These are phyloP conservation scores for Abscondita cerata DNA, from an alignment of 2,888 invertebrate genomes.

Conservation along the genomic window DNA sequence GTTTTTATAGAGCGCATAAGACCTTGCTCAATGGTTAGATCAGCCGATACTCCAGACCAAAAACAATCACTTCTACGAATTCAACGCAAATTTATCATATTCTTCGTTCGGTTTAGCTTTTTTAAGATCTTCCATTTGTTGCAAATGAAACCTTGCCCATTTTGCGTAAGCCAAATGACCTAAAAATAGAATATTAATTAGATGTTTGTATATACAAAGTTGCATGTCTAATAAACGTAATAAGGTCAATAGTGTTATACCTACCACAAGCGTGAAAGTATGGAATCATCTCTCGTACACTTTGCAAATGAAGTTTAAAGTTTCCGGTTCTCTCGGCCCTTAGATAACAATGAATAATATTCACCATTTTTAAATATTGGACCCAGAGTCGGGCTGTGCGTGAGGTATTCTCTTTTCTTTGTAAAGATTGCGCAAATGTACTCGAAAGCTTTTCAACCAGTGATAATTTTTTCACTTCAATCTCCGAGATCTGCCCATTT, in stretches of 20 bases:
- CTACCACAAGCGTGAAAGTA: neutral
- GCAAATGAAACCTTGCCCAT: neutral
- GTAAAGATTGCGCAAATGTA: neutral
- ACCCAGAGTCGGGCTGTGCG: neutral
- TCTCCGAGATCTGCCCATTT: neutral
- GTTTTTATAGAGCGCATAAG: neutral
- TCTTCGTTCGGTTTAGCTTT: neutral
- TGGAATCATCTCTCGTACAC: neutral
- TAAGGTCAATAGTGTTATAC: too few species aligned
- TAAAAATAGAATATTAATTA: too few species aligned
- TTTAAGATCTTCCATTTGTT: neutral
- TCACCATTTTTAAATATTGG: too few species aligned
- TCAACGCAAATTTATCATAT: too few species aligned
- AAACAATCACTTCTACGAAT: too few species aligned
- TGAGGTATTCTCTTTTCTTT: neutral
- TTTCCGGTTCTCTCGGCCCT: too few species aligned
- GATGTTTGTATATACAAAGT: too few species aligned
- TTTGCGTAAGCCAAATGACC: neutral
- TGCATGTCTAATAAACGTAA: too few species aligned
- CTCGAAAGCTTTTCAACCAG: neutral
- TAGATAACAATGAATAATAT: too few species aligned
- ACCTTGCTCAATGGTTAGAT: neutral
- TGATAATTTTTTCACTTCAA: neutral
- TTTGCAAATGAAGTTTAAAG: too few species aligned
- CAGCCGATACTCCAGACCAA: neutral